These are phyloP conservation scores for Montipora sp. DNA, from an alignment of 64 coral and sea anemone genomes.

Conservation along the genomic window DNA sequence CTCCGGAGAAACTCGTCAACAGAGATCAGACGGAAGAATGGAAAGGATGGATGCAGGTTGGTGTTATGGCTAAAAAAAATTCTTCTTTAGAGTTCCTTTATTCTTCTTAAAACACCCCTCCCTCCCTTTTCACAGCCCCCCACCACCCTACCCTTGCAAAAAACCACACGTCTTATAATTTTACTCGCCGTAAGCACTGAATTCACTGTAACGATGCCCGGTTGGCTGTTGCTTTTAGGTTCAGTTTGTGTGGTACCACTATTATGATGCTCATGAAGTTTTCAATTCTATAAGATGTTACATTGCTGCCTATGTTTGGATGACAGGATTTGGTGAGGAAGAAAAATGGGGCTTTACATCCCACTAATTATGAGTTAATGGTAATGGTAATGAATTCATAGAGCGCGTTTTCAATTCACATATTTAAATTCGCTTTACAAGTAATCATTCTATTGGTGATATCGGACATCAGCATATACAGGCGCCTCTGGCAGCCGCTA, in stretches of 20 bases:
- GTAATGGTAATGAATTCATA: no score
- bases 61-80: neutral
- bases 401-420: no score
- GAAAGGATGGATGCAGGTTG: slow-evolving; percentile 99
- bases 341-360: neutral
- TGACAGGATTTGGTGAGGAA: slow-evolving; percentile 97
- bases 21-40: slow-evolving; percentile 98
- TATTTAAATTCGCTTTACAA: no score
- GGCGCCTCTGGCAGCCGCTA: no score
- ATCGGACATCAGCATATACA: no score
- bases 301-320: slow-evolving; percentile 97
- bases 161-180: no score
- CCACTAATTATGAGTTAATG: neutral
- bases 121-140: no score
- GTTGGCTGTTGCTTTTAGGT: slow-evolving; percentile 46
- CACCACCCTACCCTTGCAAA: no score
- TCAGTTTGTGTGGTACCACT: slow-evolving; percentile 99
- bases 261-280: slow-evolving; percentile 95
- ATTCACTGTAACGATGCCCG: no score
- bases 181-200: no score
- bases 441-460: no score
- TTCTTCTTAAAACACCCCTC: neutral
- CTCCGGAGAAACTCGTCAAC: slow-evolving; percentile 94
- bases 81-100: neutral
- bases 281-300: slow-evolving; percentile 99